Evolutionary conservation across 2,888 invertebrate genomes (phyloP), one percentile per base, ranked within the genome.

Genomic region (Ophioninae sp.): DNA sequence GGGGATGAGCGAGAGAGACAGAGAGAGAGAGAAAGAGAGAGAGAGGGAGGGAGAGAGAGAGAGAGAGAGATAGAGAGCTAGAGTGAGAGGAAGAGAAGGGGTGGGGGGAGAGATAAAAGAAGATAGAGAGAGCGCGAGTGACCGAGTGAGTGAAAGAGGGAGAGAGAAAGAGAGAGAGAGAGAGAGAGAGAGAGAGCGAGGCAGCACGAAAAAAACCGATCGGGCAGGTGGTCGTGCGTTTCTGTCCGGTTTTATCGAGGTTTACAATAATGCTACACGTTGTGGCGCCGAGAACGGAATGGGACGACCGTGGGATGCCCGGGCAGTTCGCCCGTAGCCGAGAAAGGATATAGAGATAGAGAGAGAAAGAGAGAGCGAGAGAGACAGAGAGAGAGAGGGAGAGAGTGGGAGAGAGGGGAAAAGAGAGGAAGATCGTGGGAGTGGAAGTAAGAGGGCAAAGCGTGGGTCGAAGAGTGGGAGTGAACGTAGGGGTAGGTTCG

Each of bases 211-310:
- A 76, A 76, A 68, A 68, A 76, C 57, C 76, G 81, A 83, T 73
- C 80, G 83, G 85, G 86, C 87, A 87, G 87, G 87, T 87, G 87
- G 87, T 85, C 84, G 85, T 86, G 75, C 74, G 79, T 73, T 79
- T 73, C 85, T 85, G 85, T 85, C 86, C 84, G 77, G 79, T 85
- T 86, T 84, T 84, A 85, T 73, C 84, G 88, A 83, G 88, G 89
- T 67, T 73, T 62, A 76, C 44, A 65, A 84, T 88, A 90, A 90
- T 91, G 92, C 89, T 92, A 88, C 91, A 90, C 92, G 92, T 89
- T 92, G 91, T 92, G 91, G 89, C 88, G 92, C 91, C 92, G 91
- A 92, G 92, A 92, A 92, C 92, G 92, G 92, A 93, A 92, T 92
- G 93, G 93, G 91, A 91, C 91, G 90, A 90, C 89, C 91, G 93